phyloP scores from a whole-genome alignment of 2,888 invertebrate species.

The Cheilosia vulpina region DNA sequence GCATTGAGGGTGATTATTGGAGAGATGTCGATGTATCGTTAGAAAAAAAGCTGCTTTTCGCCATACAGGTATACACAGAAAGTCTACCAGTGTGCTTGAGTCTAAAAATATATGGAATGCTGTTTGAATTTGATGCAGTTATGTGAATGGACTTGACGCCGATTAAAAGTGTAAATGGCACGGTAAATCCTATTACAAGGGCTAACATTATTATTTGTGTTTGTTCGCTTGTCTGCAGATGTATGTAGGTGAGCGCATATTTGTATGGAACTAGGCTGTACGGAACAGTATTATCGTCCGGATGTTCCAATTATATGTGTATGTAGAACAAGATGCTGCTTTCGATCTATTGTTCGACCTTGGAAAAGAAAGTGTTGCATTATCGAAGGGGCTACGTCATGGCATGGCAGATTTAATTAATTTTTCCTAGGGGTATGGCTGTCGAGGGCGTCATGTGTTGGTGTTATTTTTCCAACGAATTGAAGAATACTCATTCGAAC shows the following conservation, averaged over 20 bases:
- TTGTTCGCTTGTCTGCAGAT: background rate
- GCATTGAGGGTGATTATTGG: conserved; percentile 56
- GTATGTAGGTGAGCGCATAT: background rate
- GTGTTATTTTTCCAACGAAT: no score
- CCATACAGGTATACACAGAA: conserved; percentile 3
- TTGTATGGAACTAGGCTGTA: background rate
- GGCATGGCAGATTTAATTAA: background rate
- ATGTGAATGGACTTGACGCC: conserved; percentile 25
- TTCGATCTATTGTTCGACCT: background rate
- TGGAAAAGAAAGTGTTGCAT: conserved; percentile 18
- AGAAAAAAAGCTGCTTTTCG: conserved; percentile 2
- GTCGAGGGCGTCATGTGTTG: no score
- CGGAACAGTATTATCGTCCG: conserved; percentile 15
- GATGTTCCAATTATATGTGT: conserved; percentile 12
- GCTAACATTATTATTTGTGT: background rate
- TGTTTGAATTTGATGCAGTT: conserved; percentile 16
- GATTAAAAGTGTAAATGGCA: conserved; percentile 18
- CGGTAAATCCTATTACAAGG: conserved; percentile 16
- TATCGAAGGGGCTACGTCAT: background rate
- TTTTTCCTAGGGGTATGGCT: background rate
- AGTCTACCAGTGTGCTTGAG: background rate
- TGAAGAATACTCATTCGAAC: no score
- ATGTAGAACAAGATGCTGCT: background rate
- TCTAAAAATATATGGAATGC: background rate
- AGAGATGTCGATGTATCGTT: conserved; percentile 47